Evolutionary conservation across 2,888 invertebrate genomes (phyloP).

Genomic region (Emesis russula): DNA sequence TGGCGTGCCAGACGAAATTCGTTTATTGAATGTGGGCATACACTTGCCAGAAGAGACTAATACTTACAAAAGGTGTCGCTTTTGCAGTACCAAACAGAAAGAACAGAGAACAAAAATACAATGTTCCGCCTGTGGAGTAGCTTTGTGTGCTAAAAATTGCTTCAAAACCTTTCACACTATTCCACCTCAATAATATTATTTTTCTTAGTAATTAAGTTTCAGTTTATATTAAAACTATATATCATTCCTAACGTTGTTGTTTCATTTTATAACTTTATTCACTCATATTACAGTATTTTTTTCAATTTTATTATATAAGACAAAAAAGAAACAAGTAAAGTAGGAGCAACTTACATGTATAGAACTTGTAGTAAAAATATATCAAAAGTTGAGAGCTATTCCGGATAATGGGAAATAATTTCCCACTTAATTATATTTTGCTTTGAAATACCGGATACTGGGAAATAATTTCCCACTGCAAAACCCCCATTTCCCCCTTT

Average conservation of each 20-base stretch:
- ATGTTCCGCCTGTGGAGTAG: constrained; percentile 64
- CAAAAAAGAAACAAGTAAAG: constrained; percentile 81
- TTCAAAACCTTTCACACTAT: constrained; percentile 78
- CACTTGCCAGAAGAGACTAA: constrained; percentile 87
- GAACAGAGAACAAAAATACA: constrained; percentile 75
- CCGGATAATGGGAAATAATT: constrained; percentile 77
- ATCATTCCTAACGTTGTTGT: constrained; percentile 73
- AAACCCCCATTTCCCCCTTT: constrained; percentile 44
- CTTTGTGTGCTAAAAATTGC: constrained; percentile 30
- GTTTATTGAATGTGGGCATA: constrained; percentile 88
- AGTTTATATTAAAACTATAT: constrained; percentile 73
- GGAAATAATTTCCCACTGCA: no score
- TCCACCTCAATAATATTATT: constrained; percentile 74
- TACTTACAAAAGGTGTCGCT: constrained; percentile 88
- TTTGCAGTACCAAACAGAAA: constrained; percentile 87
- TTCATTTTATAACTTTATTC: constrained; percentile 63
- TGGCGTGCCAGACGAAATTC: constrained; percentile 89
- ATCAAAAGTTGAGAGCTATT: constrained; percentile 66
- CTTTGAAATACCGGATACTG: constrained; percentile 66
- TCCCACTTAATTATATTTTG: constrained; percentile 60
- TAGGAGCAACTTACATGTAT: constrained; percentile 79
- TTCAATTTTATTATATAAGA: constrained; percentile 68
- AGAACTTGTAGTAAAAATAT: constrained; percentile 81
- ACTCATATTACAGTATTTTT: constrained; percentile 50
- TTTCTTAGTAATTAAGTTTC: constrained; percentile 64